Percentiles rank a stretch among this genome's conserved stretches.
Evolutionary conservation across 2,888 invertebrate species (phyloP).

Genomic region (Ariolimax columbianus): DNA sequence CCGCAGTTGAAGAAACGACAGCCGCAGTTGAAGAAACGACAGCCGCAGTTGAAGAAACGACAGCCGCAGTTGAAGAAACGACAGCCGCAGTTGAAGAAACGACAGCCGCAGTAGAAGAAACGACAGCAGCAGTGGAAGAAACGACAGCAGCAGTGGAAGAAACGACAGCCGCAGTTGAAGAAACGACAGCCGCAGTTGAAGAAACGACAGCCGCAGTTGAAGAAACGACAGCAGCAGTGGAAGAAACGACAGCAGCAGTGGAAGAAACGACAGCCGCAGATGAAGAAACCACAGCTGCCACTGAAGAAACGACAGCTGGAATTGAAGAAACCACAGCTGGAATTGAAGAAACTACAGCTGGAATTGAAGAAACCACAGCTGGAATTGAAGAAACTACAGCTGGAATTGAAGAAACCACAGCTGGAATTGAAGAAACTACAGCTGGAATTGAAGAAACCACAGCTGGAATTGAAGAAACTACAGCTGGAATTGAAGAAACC

Average conservation of each 20-base stretch:
- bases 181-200: neutral
- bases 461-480: neutral
- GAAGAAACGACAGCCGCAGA: neutral
- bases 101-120: neutral
- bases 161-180: neutral
- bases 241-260: neutral
- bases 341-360: neutral
- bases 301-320: no score
- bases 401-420: neutral
- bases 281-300: no score
- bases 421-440: neutral
- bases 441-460: neutral
- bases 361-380: neutral
- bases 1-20: neutral
- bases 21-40: neutral
- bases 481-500: neutral
- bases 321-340: neutral
- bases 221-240: neutral
- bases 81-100: neutral
- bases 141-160: neutral
- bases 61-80: neutral
- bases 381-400: neutral
- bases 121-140: constrained; percentile 2
- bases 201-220: neutral
- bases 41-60: neutral